Evolutionary conservation across 2,113 vertebrate species (phyloP).

Genomic region (Periophthalmus modestus): DNA sequence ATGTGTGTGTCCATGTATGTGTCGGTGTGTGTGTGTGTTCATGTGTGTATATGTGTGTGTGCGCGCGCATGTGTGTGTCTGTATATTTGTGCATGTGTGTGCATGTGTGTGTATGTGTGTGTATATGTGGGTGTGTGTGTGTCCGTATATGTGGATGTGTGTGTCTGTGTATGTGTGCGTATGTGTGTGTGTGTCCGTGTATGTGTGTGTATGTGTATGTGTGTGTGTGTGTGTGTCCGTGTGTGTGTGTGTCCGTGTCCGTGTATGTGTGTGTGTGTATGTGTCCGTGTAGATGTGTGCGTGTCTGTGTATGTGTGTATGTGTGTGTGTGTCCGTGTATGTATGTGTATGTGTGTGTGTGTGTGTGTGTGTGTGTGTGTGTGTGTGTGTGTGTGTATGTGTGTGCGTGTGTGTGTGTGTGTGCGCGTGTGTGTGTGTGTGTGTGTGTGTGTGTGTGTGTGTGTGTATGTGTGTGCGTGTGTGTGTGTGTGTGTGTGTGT

Average conservation of each 20-base stretch:
- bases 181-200: conserved; percentile 29
- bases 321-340: conserved; percentile 29
- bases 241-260: conserved; percentile 28
- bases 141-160: no score
- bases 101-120: conserved; percentile 28
- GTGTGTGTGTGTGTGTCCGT: conserved; percentile 23
- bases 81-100: not conserved
- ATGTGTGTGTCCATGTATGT: not conserved
- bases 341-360: conserved; percentile 8
- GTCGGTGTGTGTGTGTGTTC: conserved; percentile 33
- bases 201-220: conserved; percentile 11
- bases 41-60: conserved; percentile 29
- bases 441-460: conserved; percentile 33
- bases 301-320: conserved; percentile 31
- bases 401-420: not conserved
- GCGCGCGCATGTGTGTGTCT: conserved; percentile 23
- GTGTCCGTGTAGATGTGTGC: no score
- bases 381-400: conserved; percentile 28
- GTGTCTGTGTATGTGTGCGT: conserved; percentile 23
- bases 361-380: conserved; percentile 27
- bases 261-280: not conserved
- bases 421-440: no score
- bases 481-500: not conserved
- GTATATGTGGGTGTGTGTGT: conserved; percentile 9
- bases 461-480: conserved; percentile 28